A percentile compares a stretch with the other conserved stretches of the same genome.
phyloP scores from a whole-genome alignment of 2,113 vertebrate species.

The Syngnathus floridae region DNA sequence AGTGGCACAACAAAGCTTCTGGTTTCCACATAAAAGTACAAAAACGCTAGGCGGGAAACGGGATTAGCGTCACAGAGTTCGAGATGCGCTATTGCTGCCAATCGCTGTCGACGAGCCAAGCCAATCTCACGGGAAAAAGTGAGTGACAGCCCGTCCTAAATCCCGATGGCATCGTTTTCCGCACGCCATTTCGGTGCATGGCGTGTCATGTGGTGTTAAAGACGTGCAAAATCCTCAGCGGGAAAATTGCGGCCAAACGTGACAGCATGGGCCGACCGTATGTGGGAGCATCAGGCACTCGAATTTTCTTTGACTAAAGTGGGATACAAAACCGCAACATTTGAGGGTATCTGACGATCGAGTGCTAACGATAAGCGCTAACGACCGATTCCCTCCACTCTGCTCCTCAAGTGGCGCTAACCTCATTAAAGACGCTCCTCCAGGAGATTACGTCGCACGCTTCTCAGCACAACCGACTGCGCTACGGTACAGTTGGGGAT shows the following conservation, averaged over 20 bases:
- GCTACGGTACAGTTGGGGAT: slow-evolving; percentile 55
- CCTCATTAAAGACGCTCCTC: slow-evolving; percentile 50
- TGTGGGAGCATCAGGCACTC: neutral
- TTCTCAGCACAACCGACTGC: slow-evolving; percentile 48
- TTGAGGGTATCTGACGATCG: slow-evolving; percentile 29
- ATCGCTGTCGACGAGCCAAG: slow-evolving; percentile 1
- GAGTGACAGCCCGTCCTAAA: neutral
- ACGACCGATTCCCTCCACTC: slow-evolving; percentile 34
- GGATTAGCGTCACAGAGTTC: neutral
- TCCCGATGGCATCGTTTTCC: neutral
- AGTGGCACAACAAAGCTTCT: slow-evolving; percentile 37
- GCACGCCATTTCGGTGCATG: neutral
- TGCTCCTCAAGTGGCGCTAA: slow-evolving; percentile 59
- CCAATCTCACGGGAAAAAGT: neutral
- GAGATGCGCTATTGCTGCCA: neutral
- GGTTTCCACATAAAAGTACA: slow-evolving; percentile 1
- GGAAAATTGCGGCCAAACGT: neutral
- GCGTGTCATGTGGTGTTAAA: neutral
- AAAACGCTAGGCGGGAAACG: neutral
- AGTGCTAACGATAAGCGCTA: slow-evolving; percentile 7
- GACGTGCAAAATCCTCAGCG: neutral
- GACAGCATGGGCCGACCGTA: neutral
- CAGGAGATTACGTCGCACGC: slow-evolving; percentile 45
- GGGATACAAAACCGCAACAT: slow-evolving; percentile 1
- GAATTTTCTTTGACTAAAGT: neutral